Conservation (phyloP, 1,140 invertebrate genomes). For the Cyrtorhinus lividipennis region DNA sequence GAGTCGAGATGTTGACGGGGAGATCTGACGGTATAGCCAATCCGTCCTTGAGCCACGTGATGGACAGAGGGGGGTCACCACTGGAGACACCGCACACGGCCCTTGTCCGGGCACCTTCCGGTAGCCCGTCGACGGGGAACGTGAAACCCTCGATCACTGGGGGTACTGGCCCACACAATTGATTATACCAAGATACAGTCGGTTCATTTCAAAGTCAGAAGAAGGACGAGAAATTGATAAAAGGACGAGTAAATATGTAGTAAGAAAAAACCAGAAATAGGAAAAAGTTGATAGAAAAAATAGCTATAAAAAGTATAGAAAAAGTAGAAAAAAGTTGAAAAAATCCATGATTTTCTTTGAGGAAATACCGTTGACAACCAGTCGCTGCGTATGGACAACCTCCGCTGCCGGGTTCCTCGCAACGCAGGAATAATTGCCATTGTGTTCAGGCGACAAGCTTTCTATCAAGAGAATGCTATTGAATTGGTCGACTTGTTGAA, state of each 20-base stretch:
- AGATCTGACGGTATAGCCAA: conserved; percentile 38
- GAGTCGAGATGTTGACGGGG: conserved; percentile 48
- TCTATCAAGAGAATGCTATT: conserved; percentile 65
- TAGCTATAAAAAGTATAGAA: conserved; percentile 16
- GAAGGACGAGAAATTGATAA: too few species aligned
- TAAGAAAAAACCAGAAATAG: conserved; percentile 9
- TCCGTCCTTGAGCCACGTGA: conserved; percentile 66
- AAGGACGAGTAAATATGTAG: conserved; percentile 15
- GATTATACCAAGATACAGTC: conserved; percentile 30
- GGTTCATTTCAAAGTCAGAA: conserved; percentile 32
- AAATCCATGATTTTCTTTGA: conserved; percentile 18
- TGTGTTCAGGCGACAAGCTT: conserved; percentile 57
- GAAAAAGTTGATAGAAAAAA: conserved; percentile 12
- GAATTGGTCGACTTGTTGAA: conserved; percentile 58
- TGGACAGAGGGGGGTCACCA: conserved; percentile 57
- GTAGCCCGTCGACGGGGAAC: conserved; percentile 58
- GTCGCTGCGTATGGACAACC: conserved; percentile 53
- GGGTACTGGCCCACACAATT: conserved; percentile 49
- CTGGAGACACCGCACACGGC: conserved; percentile 71
- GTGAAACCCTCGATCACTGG: conserved; percentile 70
- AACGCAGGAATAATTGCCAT: conserved; percentile 60
- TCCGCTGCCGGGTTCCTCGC: conserved; percentile 55
- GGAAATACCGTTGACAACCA: conserved; percentile 60
- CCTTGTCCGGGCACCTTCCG: conserved; percentile 68
- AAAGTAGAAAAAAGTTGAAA: conserved; percentile 22